Percentiles rank a stretch among this genome's conserved stretches.
These are phyloP conservation scores for Sphenopsis melanotis DNA, from an alignment of 2,797 vertebrate species.

Conservation along the genomic window DNA sequence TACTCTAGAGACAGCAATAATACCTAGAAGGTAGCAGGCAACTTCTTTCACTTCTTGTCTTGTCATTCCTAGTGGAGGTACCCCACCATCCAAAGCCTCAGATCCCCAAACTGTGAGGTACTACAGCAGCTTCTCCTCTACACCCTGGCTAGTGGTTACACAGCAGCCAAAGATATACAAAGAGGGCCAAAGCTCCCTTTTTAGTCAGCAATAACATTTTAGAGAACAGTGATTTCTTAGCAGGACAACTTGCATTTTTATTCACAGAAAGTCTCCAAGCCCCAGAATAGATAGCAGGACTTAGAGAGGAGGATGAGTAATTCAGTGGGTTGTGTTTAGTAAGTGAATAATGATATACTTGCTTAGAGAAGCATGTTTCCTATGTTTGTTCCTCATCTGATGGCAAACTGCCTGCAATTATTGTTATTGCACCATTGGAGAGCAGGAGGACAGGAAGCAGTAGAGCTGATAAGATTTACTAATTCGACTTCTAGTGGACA, in stretches of 20 bases:
- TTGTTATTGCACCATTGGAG: not conserved
- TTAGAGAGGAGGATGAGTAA: constrained; percentile 25
- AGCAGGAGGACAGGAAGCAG: not conserved
- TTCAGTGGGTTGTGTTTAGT: constrained; percentile 16
- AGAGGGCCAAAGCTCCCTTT: not conserved
- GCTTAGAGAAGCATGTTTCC: not conserved
- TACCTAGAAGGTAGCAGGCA: not conserved
- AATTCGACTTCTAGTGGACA: not conserved
- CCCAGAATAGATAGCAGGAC: not conserved
- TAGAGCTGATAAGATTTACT: not conserved
- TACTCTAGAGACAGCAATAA: not conserved
- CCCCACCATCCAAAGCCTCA: not conserved
- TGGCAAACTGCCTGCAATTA: not conserved
- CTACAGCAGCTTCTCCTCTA: not conserved
- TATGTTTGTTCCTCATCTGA: not conserved
- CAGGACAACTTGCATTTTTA: not conserved
- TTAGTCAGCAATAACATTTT: not conserved
- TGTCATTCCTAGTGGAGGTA: not conserved
- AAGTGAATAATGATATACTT: not conserved
- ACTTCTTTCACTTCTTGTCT: not conserved
- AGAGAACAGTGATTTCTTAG: not conserved
- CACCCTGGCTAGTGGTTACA: not conserved
- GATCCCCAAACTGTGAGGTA: rapidly evolving
- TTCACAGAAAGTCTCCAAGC: not conserved
- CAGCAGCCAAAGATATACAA: not conserved